Evolutionary conservation across 2,888 invertebrate species (phyloP), one percentile per base, ranked within the genome.

Genomic region (Ctenicera cuprea): DNA sequence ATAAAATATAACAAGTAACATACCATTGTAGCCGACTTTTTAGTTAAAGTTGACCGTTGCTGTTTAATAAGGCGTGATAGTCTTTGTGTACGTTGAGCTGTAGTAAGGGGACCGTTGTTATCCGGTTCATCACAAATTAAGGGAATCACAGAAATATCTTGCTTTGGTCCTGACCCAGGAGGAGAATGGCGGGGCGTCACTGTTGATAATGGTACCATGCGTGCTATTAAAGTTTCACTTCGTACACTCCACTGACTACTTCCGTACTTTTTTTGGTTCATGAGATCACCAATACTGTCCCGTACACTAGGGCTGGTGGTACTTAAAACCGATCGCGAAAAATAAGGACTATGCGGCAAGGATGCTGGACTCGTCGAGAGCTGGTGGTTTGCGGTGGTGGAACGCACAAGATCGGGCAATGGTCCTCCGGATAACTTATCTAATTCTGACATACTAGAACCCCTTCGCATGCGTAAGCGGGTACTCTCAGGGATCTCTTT

Each of bases 271-370:
- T 91, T 91, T 81, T 90, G 85, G 85, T 94, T 94, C 94, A 94
- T 94, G 80, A 94, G 87, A 85, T 95, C 94, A 1, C 94, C 94
- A 57, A 94, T 93, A 80, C 93, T 93, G 16, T 92, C 92, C 18
- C 89, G 88, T 20, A 78, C 77, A 61, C 70, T 72, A 22, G 83
- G 81, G 66, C 83, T 84, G 16, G 88, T 81, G 87, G 83, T 81
- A 66, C 83, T 83, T 22, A 89, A 81, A 75, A 87, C 86, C 18
- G 88, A 88, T 45, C 89, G 84, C 3, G 89, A 89, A 65, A 90
- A 76, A 3, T 88, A 88, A 0, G 90, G 90, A 45, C 89, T 89
- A 68, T 89, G 89, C 0, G 90, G 89, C 18, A 90, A 82, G 8
- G 90, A 89, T 7, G 85, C 85, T 1, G 87, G 85, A 64, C 85